Conservation (phyloP, 1,140 invertebrate genomes). For the Cylas formicarius region DNA sequence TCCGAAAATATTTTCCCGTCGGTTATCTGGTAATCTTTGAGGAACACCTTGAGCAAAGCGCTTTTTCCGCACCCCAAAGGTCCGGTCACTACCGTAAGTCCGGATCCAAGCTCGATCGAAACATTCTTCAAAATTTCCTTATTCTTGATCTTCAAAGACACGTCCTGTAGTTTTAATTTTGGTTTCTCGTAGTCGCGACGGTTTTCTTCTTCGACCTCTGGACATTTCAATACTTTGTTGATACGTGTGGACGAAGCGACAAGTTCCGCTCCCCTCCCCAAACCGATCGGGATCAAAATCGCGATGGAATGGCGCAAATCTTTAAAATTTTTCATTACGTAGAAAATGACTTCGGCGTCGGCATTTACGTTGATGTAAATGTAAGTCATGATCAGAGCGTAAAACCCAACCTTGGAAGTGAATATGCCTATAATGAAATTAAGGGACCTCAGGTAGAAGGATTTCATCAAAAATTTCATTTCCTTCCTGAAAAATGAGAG, state of each 20-base stretch:
- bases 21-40: conserved; percentile 60
- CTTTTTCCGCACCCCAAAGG: conserved; percentile 79
- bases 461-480: conserved; percentile 18
- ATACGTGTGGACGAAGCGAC: conserved; percentile 27
- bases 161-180: conserved; percentile 12
- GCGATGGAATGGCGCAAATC: conserved; percentile 14
- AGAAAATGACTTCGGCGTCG: conserved; percentile 23
- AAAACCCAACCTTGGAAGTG: conserved; percentile 18
- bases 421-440: conserved; percentile 16
- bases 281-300: conserved; percentile 27
- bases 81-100: conserved; percentile 66
- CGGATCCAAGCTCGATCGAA: conserved; percentile 34
- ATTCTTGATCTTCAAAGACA: conserved; percentile 17
- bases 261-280: conserved; percentile 49
- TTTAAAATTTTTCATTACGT: conserved; percentile 19
- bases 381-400: conserved; percentile 23
- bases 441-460: conserved; percentile 7
- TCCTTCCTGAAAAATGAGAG: conserved; percentile 21
- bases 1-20: conserved; percentile 45
- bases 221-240: conserved; percentile 21
- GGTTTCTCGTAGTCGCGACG: conserved; percentile 3
- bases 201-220: conserved; percentile 21
- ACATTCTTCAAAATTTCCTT: conserved; percentile 46
- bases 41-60: conserved; percentile 61
- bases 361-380: conserved; percentile 11